Evolutionary conservation across 37 sponge, comb jelly and placozoan genomes (phyloP), one percentile per base, ranked within the genome.

Genomic region (Geodia barretti): DNA sequence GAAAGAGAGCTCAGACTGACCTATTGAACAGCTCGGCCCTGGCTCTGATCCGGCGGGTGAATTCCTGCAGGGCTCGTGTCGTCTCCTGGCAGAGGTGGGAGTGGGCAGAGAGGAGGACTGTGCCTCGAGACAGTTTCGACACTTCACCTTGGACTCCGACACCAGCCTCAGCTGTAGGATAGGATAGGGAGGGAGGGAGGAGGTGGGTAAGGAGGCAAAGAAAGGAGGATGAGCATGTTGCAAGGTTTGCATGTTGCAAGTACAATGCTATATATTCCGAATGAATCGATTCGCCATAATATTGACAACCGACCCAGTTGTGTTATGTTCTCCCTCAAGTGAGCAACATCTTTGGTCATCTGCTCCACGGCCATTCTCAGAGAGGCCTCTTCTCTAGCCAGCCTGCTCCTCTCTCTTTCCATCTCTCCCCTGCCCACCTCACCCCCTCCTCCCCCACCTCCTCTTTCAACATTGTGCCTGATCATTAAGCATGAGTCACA

Each of bases 281-380:
- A n/a, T n/a, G n/a, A n/a, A n/a, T n/a, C n/a, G n/a, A n/a, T n/a
- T n/a, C n/a, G n/a, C n/a, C n/a, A n/a, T n/a, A n/a, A n/a, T n/a
- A n/a, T n/a, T n/a, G n/a, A n/a, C n/a, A n/a, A n/a, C n/a, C n/a
- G n/a, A 78, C 79, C 86, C 7, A 36, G 0, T 14, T 8, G 17
- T 7, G 47, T 33, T 29, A 86, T 86, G 62, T 79, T 80, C 29
- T 25, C 58, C 60, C 58, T 64, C 32, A 86, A 68, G 4, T 73
- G 82, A 5, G 67, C 20, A 20, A 74, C 38, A 74, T 86, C 81
- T n/a, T 24, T 42, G 33, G 65, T 41, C 61, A 80, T 17, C 32
- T 86, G 87, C 8, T 63, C 28, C 30, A 80, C 76, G 1, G 87
- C 87, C 34, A 80, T 20, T 17, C 39, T 59, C 38, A 80, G 68